A percentile compares a stretch with the other conserved stretches of the same genome.
phyloP scores from a whole-genome alignment of 2,797 vertebrate genomes.

The Acanthornis magna region DNA sequence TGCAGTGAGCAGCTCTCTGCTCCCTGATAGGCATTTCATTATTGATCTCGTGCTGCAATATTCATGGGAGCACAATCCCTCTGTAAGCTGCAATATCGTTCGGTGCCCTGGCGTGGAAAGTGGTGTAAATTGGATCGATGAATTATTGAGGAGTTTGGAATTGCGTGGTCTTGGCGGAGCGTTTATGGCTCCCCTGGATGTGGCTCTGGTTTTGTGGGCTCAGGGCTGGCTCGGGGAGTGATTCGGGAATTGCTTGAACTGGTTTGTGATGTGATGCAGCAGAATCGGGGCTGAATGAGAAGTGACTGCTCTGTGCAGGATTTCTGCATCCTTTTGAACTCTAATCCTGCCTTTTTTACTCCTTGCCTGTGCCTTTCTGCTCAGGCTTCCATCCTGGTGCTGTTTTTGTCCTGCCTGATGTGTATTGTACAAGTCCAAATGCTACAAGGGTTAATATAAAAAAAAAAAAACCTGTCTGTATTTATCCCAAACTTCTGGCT shows the following conservation, averaged over 20 bases:
- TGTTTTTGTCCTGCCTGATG: neutral
- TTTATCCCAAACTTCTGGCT: neutral
- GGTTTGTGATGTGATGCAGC: neutral
- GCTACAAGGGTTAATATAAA: neutral
- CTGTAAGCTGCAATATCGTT: neutral
- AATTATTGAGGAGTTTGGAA: neutral
- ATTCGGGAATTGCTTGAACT: neutral
- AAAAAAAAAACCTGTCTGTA: neutral
- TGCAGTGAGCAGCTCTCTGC: neutral
- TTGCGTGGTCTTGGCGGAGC: neutral
- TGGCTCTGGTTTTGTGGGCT: neutral
- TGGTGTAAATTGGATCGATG: neutral
- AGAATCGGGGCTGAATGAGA: neutral
- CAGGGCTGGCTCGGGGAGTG: neutral
- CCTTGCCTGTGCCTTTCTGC: neutral
- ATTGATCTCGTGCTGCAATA: neutral
- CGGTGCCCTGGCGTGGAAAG: neutral
- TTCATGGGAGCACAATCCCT: neutral
- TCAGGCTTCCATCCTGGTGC: neutral
- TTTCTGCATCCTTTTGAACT: neutral
- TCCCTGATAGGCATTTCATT: neutral
- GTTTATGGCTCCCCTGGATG: neutral
- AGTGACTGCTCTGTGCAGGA: neutral
- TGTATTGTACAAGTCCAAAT: neutral
- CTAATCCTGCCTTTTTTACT: neutral